phyloP scores from a whole-genome alignment of 2,797 vertebrate species.

The Bucorvus abyssinicus region DNA sequence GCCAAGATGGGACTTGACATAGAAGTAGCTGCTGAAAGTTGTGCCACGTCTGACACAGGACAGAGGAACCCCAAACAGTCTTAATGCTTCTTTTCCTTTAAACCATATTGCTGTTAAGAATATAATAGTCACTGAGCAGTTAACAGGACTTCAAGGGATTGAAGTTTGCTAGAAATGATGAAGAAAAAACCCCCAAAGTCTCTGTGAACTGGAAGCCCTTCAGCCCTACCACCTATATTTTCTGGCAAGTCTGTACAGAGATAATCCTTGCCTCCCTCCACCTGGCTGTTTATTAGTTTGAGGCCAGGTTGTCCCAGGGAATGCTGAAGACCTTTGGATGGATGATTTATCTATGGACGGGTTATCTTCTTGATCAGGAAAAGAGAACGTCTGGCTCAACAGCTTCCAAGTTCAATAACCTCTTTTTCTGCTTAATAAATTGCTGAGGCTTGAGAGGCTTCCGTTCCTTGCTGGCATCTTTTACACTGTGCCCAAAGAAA shows the following conservation, averaged over 20 bases:
- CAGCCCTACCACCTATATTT: neutral
- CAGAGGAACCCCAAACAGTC: neutral
- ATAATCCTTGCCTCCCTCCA: neutral
- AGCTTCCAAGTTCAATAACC: constrained; percentile 67
- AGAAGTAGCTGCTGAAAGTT: neutral
- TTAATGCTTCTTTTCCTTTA: neutral
- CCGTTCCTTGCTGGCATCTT: constrained; percentile 78
- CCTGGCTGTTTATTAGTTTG: neutral
- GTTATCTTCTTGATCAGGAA: constrained; percentile 56
- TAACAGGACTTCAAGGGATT: neutral
- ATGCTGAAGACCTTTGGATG: constrained; percentile 8
- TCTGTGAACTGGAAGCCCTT: neutral
- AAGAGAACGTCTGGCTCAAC: constrained; percentile 30
- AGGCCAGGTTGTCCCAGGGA: neutral
- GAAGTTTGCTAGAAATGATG: neutral
- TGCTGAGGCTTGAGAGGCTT: constrained; percentile 75
- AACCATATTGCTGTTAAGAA: neutral
- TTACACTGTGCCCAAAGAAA: constrained; percentile 75
- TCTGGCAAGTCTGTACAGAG: neutral
- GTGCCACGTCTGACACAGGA: neutral
- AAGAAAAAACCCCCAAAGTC: neutral
- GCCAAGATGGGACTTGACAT: neutral
- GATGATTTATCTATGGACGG: constrained; percentile 1
- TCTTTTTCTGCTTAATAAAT: constrained; percentile 73
- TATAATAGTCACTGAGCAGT: neutral